These are phyloP conservation scores for Ceratina australensis DNA, from an alignment of 1,140 invertebrate species.

Conservation along the genomic window DNA sequence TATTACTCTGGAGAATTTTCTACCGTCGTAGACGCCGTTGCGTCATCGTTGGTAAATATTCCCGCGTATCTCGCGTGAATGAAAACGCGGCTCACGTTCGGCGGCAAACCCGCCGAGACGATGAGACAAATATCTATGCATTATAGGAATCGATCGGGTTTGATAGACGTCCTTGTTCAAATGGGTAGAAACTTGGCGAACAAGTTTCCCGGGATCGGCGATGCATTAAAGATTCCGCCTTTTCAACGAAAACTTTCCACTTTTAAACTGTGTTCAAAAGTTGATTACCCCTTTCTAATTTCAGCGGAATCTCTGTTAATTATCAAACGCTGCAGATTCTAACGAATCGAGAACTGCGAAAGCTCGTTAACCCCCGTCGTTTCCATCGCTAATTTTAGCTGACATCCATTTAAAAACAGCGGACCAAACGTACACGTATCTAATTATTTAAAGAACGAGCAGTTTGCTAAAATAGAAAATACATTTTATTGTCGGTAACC, in stretches of 20 bases:
- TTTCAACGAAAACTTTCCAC: neutral
- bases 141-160: neutral
- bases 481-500: too few relatives aligned
- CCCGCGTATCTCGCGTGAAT: neutral
- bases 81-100: neutral
- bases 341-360: too few relatives aligned
- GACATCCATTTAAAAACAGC: too few relatives aligned
- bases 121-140: neutral
- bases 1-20: slow-evolving; percentile 35
- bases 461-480: too few relatives aligned
- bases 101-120: too few relatives aligned
- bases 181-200: neutral
- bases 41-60: neutral
- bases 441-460: too few relatives aligned
- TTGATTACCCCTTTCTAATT: neutral
- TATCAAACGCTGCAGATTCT: neutral
- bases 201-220: neutral
- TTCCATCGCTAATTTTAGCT: too few relatives aligned
- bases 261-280: neutral
- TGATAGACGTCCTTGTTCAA: neutral
- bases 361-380: too few relatives aligned
- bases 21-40: neutral
- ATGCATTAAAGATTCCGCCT: slow-evolving; percentile 3
- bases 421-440: too few relatives aligned
- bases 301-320: neutral